phyloP scores from a whole-genome alignment of 2,888 invertebrate genomes.

The Phyllotreta cruciferae region DNA sequence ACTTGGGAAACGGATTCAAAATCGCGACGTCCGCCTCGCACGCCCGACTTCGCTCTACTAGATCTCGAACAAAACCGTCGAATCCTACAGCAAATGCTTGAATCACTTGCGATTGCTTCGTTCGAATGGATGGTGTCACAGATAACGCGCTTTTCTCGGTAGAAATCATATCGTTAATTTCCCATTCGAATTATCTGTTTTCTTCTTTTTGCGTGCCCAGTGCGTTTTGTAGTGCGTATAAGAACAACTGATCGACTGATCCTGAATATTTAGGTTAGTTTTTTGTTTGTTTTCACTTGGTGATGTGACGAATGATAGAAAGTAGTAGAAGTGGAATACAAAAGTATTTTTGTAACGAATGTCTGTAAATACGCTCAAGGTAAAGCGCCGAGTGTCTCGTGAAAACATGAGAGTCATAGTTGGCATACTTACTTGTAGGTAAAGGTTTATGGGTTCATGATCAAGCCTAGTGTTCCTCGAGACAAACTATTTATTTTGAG shows the following conservation, averaged over 20 bases:
- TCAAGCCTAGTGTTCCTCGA: no score
- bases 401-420: no score
- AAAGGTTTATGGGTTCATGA: no score
- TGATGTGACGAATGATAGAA: conserved; percentile 6
- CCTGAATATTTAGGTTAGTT: conserved; percentile 13
- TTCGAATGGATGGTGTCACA: conserved; percentile 4
- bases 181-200: conserved; percentile 1
- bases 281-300: conserved; percentile 17
- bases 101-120: conserved; percentile 12
- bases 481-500: no score
- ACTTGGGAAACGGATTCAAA: background rate
- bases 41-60: conserved; percentile 14
- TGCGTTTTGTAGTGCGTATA: background rate
- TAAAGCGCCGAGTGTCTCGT: no score
- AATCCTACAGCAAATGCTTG: conserved; percentile 3
- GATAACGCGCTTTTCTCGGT: conserved; percentile 8
- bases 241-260: conserved; percentile 1
- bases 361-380: background rate
- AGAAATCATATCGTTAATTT: no score
- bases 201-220: background rate
- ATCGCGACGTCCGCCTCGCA: background rate
- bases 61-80: conserved; percentile 1
- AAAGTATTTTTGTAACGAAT: background rate
- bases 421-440: no score
- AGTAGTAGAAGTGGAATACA: conserved; percentile 1